Base-by-base conservation (phyloP, 2,113 vertebrate species). In the Pogona vitticeps region DNA sequence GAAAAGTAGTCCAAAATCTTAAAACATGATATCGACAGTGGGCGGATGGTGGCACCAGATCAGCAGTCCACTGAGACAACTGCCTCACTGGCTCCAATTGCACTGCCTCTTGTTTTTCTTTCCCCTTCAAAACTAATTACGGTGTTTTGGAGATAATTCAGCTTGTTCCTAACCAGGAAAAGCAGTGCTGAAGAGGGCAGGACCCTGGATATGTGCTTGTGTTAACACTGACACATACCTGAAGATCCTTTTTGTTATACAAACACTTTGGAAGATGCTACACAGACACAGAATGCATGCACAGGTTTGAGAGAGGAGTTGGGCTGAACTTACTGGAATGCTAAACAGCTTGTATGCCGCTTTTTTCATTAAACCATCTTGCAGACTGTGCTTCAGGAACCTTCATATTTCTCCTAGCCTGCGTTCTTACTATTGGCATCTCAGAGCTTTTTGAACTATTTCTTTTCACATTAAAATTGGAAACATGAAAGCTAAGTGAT, bases 381-480 rank as follows among this genome's bases (percentile, higher is more conserved):
- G 56, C 33, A 15, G 28, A 31, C 10, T 77, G 13, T 10, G 26
- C 78, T 91, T 87, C 90, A 92, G 79, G 80, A 86, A 90, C 38
- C 73, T 85, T 83, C 65, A 83, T 23, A 36, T 6, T 81, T 76
- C 52, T 90, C 79, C 73, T 71, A 90, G 75, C 26, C 80, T 7
- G 63, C 0, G 0, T 59, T 80, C 90, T 89, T 90, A 73, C 79
- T 85, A 7, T 12, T 18, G 6, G 1, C 76, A 70, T 88, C 78
- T 91, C 70, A 85, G 79, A 88, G 83, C 18, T n/a, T 68, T 79
- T 4, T 71, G 84, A 91, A 86, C 85, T 91, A 90, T 91, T 84
- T 88, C 85, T 82, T 90, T 63, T 79, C 87, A 89, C 88, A 71
- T 88, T 88, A 88, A 91, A 75, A 91, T 87, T 91, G 88, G 86